These are phyloP conservation scores for Neolamprologus fasciatus DNA, from an alignment of 2,113 vertebrate species.

Conservation along the genomic window DNA sequence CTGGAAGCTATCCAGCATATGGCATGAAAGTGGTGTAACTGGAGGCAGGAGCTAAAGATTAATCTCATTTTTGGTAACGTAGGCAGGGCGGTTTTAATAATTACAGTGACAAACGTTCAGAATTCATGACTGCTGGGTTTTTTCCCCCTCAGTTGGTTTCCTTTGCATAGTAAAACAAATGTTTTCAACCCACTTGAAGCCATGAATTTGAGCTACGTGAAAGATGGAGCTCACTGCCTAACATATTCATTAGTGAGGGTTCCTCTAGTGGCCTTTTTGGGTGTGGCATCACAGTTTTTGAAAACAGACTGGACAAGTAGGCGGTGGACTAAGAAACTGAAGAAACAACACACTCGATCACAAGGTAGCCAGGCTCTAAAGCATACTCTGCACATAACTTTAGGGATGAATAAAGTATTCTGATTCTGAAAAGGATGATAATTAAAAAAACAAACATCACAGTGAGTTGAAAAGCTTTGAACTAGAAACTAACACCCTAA, in stretches of 20 bases:
- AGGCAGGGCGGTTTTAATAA: not conserved
- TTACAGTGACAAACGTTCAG: not conserved
- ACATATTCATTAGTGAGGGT: not conserved
- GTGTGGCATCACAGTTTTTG: not conserved
- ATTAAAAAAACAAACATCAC: not conserved
- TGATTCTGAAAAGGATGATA: not conserved
- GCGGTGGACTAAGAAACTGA: not conserved
- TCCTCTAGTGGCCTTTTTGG: not conserved
- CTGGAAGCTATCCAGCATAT: not conserved
- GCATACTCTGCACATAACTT: not conserved
- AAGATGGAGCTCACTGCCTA: not conserved
- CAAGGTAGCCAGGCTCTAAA: not conserved
- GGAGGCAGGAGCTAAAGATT: not conserved
- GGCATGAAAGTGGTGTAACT: not conserved
- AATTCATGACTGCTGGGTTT: not conserved
- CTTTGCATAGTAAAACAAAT: not conserved
- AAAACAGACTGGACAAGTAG: not conserved
- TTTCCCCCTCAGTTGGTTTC: fast-evolving
- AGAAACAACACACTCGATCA: not conserved
- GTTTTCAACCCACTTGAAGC: not conserved
- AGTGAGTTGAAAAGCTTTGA: not conserved
- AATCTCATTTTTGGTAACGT: not conserved
- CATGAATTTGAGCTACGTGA: not conserved
- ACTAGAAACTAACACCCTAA: not conserved
- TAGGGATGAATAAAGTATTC: not conserved